Evolutionary conservation across 2,797 vertebrate species (phyloP).

Genomic region (Melanotaenia parkinsoni): DNA sequence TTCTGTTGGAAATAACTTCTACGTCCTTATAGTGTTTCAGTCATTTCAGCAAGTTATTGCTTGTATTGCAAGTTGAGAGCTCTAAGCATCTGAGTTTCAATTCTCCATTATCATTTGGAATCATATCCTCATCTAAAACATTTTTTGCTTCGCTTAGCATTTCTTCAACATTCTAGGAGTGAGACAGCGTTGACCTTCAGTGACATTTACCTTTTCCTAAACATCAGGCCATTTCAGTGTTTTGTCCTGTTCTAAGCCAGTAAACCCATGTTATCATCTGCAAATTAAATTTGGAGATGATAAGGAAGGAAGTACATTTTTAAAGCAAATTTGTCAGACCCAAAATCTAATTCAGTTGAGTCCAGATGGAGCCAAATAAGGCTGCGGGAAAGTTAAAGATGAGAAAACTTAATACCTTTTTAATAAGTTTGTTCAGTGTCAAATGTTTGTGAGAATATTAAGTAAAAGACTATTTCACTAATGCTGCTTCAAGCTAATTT

Average conservation of each 20-base stretch:
- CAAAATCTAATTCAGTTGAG: background rate
- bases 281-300: background rate
- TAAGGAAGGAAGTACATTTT: background rate
- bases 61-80: background rate
- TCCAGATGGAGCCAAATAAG: background rate
- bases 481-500: background rate
- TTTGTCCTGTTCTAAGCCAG: background rate
- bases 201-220: background rate
- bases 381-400: background rate
- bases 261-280: background rate
- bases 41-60: background rate
- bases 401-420: background rate
- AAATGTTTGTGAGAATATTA: background rate
- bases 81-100: conserved; percentile 40
- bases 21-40: background rate
- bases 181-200: background rate
- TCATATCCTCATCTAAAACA: conserved; percentile 43
- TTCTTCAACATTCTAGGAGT: conserved; percentile 11
- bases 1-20: background rate
- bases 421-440: background rate
- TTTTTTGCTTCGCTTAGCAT: conserved; percentile 35
- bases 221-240: background rate
- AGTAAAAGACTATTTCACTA: background rate
- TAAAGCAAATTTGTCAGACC: background rate
- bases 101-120: conserved; percentile 32